phyloP scores from a whole-genome alignment of 2,888 invertebrate genomes.

The Erebia aethiops region DNA sequence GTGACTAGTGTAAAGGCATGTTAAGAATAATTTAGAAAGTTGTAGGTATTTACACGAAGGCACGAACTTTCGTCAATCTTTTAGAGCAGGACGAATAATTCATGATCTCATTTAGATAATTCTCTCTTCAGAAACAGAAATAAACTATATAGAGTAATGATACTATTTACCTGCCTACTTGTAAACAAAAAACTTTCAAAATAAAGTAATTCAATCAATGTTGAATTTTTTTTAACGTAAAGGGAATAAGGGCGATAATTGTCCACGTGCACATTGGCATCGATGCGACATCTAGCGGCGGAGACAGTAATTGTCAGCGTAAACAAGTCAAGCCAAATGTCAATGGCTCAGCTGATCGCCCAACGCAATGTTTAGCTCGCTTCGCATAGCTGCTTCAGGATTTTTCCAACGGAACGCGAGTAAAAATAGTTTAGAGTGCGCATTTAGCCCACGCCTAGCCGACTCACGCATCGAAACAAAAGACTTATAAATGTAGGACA shows the following conservation, averaged over 20 bases:
- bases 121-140: background rate
- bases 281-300: conserved; percentile 70
- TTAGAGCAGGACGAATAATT: conserved; percentile 15
- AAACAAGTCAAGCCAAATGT: conserved; percentile 78
- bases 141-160: too few relatives aligned
- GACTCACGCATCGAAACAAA: conserved; percentile 62
- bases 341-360: conserved; percentile 79
- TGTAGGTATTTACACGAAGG: conserved; percentile 4
- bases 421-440: conserved; percentile 76
- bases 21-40: conserved; percentile 32
- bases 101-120: too few relatives aligned
- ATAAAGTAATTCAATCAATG: background rate
- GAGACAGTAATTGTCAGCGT: conserved; percentile 57
- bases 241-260: conserved; percentile 22
- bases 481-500: conserved; percentile 78
- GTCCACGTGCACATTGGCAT: conserved; percentile 1
- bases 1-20: conserved; percentile 4
- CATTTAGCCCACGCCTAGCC: conserved; percentile 72
- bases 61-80: conserved; percentile 16
- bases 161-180: background rate
- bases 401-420: conserved; percentile 63
- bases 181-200: background rate
- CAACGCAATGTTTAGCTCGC: conserved; percentile 47
- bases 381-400: conserved; percentile 58
- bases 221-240: conserved; percentile 2